A percentile compares a stretch with the other conserved stretches of the same genome.
phyloP scores from a whole-genome alignment of 2,113 vertebrate genomes.

The Patagioenas fasciata region DNA sequence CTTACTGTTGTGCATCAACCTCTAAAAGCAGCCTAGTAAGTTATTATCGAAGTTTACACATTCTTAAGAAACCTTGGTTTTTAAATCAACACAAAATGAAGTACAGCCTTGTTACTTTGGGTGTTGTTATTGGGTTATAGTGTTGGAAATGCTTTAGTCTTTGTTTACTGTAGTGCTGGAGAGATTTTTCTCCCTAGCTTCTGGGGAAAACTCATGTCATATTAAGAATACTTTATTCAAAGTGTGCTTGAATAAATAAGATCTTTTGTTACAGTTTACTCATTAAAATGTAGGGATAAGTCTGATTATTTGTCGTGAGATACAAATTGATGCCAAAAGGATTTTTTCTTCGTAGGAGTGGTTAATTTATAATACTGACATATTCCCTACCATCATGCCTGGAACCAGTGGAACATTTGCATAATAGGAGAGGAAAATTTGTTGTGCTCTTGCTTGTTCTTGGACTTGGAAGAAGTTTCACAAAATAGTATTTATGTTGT shows the following conservation, averaged over 20 bases:
- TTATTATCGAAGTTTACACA: background rate
- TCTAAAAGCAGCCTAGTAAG: background rate
- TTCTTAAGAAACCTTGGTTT: background rate
- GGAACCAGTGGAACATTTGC: conserved; percentile 11
- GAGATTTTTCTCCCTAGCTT: background rate
- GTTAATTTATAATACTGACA: conserved; percentile 9
- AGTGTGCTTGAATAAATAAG: background rate
- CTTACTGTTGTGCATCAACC: background rate
- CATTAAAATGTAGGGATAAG: background rate
- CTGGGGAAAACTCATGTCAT: background rate
- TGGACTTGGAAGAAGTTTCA: background rate
- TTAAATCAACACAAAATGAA: background rate
- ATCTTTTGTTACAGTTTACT: conserved; percentile 2
- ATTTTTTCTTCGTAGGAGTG: background rate
- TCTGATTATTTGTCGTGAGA: background rate
- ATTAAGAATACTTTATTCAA: background rate
- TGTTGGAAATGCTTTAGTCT: background rate
- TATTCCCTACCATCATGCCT: background rate
- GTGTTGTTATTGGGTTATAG: background rate
- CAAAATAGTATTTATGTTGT: background rate
- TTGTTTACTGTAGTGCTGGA: background rate
- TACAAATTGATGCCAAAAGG: background rate
- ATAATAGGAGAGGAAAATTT: background rate
- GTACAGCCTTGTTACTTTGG: background rate
- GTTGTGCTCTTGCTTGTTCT: background rate